Evolutionary conservation across 2,888 invertebrate genomes (phyloP), one percentile per base, ranked within the genome.

Genomic region (Ischnus inquisitorius): DNA sequence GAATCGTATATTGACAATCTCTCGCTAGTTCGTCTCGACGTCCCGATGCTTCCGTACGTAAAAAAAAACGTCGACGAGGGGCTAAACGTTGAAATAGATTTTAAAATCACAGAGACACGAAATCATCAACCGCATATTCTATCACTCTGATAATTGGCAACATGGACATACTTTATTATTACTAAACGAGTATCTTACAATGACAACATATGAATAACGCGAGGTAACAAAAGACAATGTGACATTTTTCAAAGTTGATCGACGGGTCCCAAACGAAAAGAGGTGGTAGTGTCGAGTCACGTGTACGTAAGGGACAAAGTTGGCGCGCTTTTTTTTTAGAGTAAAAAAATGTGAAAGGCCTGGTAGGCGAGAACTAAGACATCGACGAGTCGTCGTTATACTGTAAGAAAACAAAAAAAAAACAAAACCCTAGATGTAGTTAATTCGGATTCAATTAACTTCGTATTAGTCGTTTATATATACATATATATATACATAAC

Each of bases 271-370:
- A 51, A 51, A 51, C 16, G 16, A 51, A 51, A 19, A 51, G 51
- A 16, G 51, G 19, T 0, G 51, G 19, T 0, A 2, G 16, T 6
- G 4, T 16, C 16, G 6, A n/a, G 48, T 16, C 16, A n/a, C 48
- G 48, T 0, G 48, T 6, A 6, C 48, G 48, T 3, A 16, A n/a
- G 1, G 1, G 19, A 65, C 19, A 22, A 65, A 65, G 22, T 46
- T 67, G 14, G n/a, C 51, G 51, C 51, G 51, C 51, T 2, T 51
- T 51, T 51, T 51, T 34, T 34, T 34, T 34, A 51, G 16, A 51
- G 16, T 22, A 46, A 60, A 51, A 81, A 39, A 86, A 86, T 87
- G 76, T 80, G 85, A 85, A 85, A 84, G 86, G 65, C 60, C 84
- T 84, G 86, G 79, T 71, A 79, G 74, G 19, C 54, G 48, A 71